A percentile compares a stretch with the other conserved stretches of the same genome.
phyloP scores from a whole-genome alignment of 2,113 vertebrate genomes.

The Grallaria varia region DNA sequence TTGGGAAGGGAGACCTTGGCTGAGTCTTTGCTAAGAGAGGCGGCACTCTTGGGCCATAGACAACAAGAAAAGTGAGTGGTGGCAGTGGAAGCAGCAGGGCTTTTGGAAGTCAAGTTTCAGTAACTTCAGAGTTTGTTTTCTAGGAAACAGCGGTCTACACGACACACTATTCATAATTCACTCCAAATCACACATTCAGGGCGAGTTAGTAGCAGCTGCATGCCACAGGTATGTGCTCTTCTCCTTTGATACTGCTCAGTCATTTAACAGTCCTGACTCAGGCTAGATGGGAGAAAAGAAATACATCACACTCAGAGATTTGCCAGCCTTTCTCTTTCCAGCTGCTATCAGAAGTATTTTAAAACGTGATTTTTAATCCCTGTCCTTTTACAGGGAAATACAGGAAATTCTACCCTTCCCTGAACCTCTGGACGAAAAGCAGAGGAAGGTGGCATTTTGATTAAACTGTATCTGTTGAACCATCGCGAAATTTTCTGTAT shows the following conservation, averaged over 20 bases:
- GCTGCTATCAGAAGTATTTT: not conserved
- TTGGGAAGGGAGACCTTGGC: not conserved
- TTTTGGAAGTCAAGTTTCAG: not conserved
- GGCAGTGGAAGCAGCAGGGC: not conserved
- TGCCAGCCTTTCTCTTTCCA: not conserved
- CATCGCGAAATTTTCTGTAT: not conserved
- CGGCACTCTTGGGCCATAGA: not conserved
- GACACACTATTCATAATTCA: not conserved
- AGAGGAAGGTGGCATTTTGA: not conserved
- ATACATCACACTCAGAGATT: not conserved
- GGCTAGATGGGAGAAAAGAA: not conserved
- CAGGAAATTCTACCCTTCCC: not conserved
- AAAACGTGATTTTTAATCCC: not conserved
- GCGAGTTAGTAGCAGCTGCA: not conserved
- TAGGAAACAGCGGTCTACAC: not conserved
- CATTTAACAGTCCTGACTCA: not conserved
- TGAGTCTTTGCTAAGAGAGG: not conserved
- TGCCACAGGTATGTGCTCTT: fast-evolving
- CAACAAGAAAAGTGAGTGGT: not conserved
- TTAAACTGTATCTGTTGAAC: not conserved
- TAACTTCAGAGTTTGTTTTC: not conserved
- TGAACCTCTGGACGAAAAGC: not conserved
- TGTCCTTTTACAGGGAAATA: not conserved
- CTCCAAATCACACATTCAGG: not conserved
- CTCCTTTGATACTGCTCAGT: conserved; percentile 12